Conservation (phyloP, 2,113 vertebrate species). For the Orientallactaga bullata region DNA sequence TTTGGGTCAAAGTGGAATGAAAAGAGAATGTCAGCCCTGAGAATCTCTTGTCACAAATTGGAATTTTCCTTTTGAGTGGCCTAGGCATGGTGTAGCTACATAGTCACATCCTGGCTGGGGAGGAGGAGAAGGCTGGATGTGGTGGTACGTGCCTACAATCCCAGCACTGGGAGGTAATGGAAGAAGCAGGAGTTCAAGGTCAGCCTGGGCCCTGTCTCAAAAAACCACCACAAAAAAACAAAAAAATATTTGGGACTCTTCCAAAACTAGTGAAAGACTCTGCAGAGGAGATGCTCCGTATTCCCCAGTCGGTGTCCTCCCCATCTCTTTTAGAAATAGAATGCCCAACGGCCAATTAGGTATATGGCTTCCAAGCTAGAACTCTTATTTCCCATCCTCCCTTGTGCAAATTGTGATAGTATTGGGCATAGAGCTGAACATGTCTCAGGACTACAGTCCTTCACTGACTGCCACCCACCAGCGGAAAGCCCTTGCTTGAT, state of each 20-base stretch:
- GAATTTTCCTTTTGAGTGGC: not conserved
- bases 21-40: not conserved
- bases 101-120: not conserved
- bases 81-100: too few species aligned
- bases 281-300: not conserved
- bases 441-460: not conserved
- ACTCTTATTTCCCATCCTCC: not conserved
- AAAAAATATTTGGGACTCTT: not conserved
- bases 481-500: not conserved
- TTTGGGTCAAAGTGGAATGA: not conserved
- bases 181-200: too few species aligned
- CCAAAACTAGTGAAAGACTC: not conserved
- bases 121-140: too few species aligned
- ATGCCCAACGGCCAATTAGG: not conserved
- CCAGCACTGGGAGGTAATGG: too few species aligned
- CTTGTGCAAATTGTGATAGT: not conserved
- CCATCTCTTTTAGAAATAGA: not conserved
- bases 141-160: too few species aligned
- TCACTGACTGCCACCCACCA: not conserved
- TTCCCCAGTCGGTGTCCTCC: not conserved
- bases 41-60: constrained; percentile 1
- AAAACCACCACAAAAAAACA: not conserved
- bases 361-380: not conserved
- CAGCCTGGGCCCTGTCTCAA: too few species aligned
- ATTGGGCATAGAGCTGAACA: not conserved